These are phyloP conservation scores for Abrostola tripartita DNA, from an alignment of 2,888 invertebrate genomes.

Conservation along the genomic window DNA sequence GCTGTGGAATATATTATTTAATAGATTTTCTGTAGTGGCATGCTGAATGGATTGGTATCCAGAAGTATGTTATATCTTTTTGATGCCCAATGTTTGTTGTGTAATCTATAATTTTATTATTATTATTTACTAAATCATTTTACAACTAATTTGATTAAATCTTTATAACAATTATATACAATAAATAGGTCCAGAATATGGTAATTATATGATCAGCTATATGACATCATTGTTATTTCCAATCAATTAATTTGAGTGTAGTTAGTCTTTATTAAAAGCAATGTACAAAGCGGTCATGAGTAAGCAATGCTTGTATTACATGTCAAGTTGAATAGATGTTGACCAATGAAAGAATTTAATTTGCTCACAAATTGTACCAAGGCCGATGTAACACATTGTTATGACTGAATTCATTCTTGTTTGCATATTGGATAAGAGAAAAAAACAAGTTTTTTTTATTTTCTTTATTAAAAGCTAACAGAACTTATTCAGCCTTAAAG, in stretches of 20 bases:
- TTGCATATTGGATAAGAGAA: conserved; percentile 1
- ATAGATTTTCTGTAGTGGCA: too few species aligned
- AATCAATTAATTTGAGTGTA: conserved; percentile 53
- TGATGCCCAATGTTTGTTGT: too few species aligned
- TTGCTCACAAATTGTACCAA: conserved; percentile 64
- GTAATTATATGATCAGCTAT: conserved; percentile 36
- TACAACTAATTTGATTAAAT: conserved; percentile 13
- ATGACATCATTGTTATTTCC: conserved; percentile 60
- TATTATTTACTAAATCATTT: conserved; percentile 18
- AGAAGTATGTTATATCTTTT: too few species aligned
- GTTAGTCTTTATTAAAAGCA: conserved; percentile 58
- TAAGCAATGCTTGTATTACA: conserved; percentile 52
- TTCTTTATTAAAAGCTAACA: conserved; percentile 8
- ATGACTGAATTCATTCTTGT: conserved; percentile 8
- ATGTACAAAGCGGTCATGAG: conserved; percentile 41
- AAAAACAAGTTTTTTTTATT: neutral
- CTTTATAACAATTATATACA: conserved; percentile 20
- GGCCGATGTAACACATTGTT: conserved; percentile 52
- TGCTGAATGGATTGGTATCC: too few species aligned
- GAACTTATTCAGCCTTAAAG: conserved; percentile 7
- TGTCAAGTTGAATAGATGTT: conserved; percentile 39
- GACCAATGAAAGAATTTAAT: conserved; percentile 60
- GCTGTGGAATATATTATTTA: too few species aligned
- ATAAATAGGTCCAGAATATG: conserved; percentile 30
- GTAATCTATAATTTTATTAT: conserved; percentile 5